Conservation (phyloP, 2,797 vertebrate species). For the Halcyon chelicuti region DNA sequence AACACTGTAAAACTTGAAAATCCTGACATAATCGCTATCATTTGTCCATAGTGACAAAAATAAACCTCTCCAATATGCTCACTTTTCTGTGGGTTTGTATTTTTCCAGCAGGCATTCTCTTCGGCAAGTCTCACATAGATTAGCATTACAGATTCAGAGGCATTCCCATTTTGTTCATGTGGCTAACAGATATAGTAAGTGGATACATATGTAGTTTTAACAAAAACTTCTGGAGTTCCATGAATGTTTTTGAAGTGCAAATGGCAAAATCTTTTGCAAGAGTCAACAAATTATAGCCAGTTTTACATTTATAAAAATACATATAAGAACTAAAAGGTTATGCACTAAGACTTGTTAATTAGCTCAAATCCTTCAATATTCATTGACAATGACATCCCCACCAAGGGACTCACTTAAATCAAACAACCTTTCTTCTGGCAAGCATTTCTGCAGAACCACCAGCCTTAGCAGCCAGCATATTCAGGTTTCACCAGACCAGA, state of each 20-base stretch:
- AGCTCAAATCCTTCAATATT: not conserved
- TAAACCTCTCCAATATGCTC: not conserved
- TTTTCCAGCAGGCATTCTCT: not conserved
- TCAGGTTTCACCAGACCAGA: constrained; percentile 9
- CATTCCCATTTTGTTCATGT: constrained; percentile 5
- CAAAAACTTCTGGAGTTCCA: not conserved
- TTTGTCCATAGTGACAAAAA: not conserved
- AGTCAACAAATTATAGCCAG: not conserved
- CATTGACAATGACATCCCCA: not conserved
- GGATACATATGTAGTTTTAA: constrained; percentile 20
- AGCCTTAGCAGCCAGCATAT: not conserved
- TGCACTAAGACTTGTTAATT: not conserved
- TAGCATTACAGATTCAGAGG: constrained; percentile 15
- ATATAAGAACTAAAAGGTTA: not conserved
- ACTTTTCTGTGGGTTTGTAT: not conserved
- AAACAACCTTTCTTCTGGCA: not conserved
- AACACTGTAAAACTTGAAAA: not conserved
- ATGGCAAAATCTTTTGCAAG: not conserved
- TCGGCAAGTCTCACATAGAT: not conserved
- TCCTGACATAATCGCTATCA: not conserved
- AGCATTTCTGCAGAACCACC: not conserved
- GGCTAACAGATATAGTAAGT: not conserved
- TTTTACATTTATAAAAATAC: constrained; percentile 11
- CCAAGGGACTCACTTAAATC: not conserved
- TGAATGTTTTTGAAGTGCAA: constrained; percentile 15